Evolutionary conservation across 1,140 invertebrate species (phyloP), one percentile per base, ranked within the genome.

Genomic region (Meteorus sp.): DNA sequence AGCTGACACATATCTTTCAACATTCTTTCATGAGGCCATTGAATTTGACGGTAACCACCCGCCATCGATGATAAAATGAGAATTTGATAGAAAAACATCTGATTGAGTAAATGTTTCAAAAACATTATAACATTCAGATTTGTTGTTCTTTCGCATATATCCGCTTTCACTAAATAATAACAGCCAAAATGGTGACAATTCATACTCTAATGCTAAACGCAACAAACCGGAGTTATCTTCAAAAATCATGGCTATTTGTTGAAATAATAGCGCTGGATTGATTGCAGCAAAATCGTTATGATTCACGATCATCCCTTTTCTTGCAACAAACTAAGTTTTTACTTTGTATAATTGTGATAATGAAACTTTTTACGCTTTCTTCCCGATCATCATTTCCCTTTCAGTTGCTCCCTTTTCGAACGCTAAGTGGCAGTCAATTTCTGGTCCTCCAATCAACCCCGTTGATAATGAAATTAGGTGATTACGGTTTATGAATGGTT

Each of bases 211-310:
- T 63, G 66, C 75, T 56, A 69, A 63, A 68, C 72, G 64, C 37
- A 75, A 56, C 59, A 74, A 59, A 59, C 67, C 61, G 39, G 54
- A 22, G 50, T 56, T 33, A 31, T 61, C 56, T n/a, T 62, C 58
- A 48, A 65, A 61, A 50, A 63, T 58, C 35, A 55, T 57, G 35
- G 44, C 54, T 29, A 78, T 76, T 54, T 70, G 62, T 69, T 78
- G 75, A 61, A 76, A 79, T 11, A 80, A 60, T 61, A 75, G 62
- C 53, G 68, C 39, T 41, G 70, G 69, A 59, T 77, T 66, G 58
- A 67, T 17, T 20, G 22, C 25, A 39, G 41, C 7, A 50, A 60
- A 29, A 41, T 62, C 50, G 57, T 62, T 58, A 50, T 62, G 20
- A 69, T 69, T 43, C 5, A 54, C 31, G 4, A 15, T 23, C 11